These are phyloP conservation scores for Myodes glareolus DNA, from an alignment of 2,113 vertebrate species.

Conservation along the genomic window DNA sequence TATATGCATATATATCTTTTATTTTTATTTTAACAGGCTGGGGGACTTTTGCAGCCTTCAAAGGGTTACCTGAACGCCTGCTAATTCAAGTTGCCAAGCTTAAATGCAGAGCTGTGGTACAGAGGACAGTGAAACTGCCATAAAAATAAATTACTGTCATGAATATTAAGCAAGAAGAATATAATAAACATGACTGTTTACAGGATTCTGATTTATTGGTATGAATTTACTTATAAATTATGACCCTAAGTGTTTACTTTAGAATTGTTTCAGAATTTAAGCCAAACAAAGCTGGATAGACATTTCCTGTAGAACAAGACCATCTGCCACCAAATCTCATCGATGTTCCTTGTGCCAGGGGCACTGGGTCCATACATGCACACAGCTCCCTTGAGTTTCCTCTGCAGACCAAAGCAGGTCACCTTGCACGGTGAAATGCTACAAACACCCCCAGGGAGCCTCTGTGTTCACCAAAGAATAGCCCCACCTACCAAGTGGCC, in stretches of 20 bases:
- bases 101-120: constrained; percentile 83
- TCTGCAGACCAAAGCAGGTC: constrained; percentile 56
- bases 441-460: constrained; percentile 71
- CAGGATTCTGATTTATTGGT: constrained; percentile 98
- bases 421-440: constrained; percentile 15
- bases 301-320: constrained; percentile 85
- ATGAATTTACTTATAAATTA: constrained; percentile 90
- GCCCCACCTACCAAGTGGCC: constrained; percentile 83
- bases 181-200: constrained; percentile 93
- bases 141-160: constrained; percentile 95
- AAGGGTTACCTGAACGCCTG: constrained; percentile 87
- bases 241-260: constrained; percentile 86
- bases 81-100: constrained; percentile 84
- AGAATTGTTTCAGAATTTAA: constrained; percentile 84
- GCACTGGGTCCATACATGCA: constrained; percentile 46
- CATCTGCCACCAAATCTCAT: constrained; percentile 85
- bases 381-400: constrained; percentile 38
- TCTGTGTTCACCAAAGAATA: constrained; percentile 78
- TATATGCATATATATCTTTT: not conserved
- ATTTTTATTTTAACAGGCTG: not conserved
- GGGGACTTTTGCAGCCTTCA: constrained; percentile 84
- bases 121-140: constrained; percentile 89
- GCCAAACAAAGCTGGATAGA: constrained; percentile 88
- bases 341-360: constrained; percentile 41
- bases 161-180: constrained; percentile 95